Conservation (phyloP, 2,888 invertebrate genomes). For the Drosophila subquinaria region DNA sequence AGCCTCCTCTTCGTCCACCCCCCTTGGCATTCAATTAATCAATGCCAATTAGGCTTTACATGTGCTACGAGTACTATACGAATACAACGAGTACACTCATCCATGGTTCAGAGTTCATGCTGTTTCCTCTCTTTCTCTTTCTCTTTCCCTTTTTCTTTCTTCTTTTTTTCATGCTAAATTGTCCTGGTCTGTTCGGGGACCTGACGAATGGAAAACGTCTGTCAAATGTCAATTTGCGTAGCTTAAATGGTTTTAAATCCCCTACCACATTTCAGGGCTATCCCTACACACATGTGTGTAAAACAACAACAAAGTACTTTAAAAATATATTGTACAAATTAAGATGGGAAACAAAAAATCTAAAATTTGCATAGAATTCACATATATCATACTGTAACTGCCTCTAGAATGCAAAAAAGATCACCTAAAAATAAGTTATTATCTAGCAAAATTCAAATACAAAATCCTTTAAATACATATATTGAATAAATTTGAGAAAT, state of each 20-base stretch:
- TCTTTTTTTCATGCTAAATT: constrained; percentile 7
- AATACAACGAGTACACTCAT: constrained; percentile 6
- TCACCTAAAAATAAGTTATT: background rate
- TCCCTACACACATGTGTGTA: constrained; percentile 1
- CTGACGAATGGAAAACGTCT: constrained; percentile 38
- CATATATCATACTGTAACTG: background rate
- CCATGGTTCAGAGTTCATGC: constrained; percentile 26
- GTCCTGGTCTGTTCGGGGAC: constrained; percentile 25
- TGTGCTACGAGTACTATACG: constrained; percentile 12
- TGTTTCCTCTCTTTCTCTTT: constrained; percentile 1
- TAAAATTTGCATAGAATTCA: constrained; percentile 5
- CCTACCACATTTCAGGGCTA: constrained; percentile 15
- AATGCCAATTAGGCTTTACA: constrained; percentile 45
- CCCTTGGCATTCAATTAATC: constrained; percentile 34
- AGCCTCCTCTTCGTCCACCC: background rate
- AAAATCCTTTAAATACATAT: no score
- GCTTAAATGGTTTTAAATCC: constrained; percentile 42
- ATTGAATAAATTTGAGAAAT: no score
- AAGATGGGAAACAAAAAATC: background rate
- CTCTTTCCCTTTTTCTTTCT: background rate
- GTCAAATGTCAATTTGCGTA: constrained; percentile 53
- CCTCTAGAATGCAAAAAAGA: no score
- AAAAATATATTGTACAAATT: constrained; percentile 1
- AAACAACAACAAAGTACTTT: background rate
- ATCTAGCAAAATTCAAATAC: background rate